Evolutionary conservation across 2,113 vertebrate species (phyloP), one percentile per base, ranked within the genome.

Genomic region (Ciconia maguari): DNA sequence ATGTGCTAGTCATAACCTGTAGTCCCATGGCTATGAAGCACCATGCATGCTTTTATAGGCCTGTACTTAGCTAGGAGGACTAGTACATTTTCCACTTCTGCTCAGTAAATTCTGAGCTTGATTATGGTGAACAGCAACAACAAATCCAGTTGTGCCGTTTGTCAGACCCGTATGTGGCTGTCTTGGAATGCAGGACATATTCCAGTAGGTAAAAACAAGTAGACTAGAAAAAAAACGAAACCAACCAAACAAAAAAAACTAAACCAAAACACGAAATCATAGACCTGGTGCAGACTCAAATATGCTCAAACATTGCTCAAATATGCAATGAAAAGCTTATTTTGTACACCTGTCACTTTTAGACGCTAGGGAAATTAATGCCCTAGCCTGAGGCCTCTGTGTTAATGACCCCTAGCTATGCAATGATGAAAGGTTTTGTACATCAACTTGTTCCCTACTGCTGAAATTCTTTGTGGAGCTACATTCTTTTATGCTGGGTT

Each of bases 331-430:
- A 36, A 75, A 87, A 84, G 19, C 65, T 91, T 90, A 36, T 46
- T 95, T 87, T 65, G 48, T 55, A 21, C 48, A 61, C 51, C 10
- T 48, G 54, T 93, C 11, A 9, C 44, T 95, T 83, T 19, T 16
- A 52, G 61, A 57, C 61, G 49, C 61, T 49, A 41, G 80, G 61
- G 61, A 91, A 93, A 95, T 95, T 32, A 92, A 76, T 95, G 77
- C 52, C 75, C 44, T 95, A 89, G 89, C 92, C 92, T 1, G 26
- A 95, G 95, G 89, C 79, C 54, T 92, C 29, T 82, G 52, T 72
- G 70, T 83, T 95, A 91, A 94, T 93, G 88, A 96, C 93, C 89
- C 77, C 86, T 65, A 87, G 94, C 94, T 91, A 92, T 79, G 77
- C 49, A 68, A 34, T 80, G 81, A 94, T 96, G 80, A 97, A 96